Evolutionary conservation across 2,888 invertebrate genomes (phyloP).

Genomic region (Serripes groenlandicus): DNA sequence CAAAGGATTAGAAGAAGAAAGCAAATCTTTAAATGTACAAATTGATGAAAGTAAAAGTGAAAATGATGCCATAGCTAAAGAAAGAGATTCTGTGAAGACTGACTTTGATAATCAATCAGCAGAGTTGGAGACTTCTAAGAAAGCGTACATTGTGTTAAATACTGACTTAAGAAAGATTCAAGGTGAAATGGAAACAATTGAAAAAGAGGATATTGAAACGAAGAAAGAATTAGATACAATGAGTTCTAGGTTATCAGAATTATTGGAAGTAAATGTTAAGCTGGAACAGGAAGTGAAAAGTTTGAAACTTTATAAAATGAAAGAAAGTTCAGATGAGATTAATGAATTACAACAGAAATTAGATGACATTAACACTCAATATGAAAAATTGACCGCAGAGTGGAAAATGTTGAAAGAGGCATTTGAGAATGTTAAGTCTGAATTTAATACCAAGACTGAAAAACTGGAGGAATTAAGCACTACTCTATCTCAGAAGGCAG

Average conservation of each 20-base stretch:
- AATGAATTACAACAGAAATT: conserved; percentile 21
- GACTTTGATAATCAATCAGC: not conserved
- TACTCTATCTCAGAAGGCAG: conserved; percentile 3
- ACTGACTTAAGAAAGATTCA: conserved; percentile 6
- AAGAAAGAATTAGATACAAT: not conserved
- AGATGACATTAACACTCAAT: conserved; percentile 21
- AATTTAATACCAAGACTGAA: not conserved
- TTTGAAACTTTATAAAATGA: conserved; percentile 26
- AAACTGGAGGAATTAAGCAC: not conserved
- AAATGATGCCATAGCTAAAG: conserved; percentile 11
- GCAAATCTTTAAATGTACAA: not conserved
- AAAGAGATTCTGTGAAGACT: conserved; percentile 8
- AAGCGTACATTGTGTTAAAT: conserved; percentile 16
- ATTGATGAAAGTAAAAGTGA: conserved; percentile 1
- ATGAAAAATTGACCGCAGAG: not conserved
- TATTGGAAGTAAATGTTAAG: conserved; percentile 71
- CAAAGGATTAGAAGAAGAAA: not conserved
- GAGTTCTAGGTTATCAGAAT: conserved; percentile 70
- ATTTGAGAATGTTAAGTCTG: conserved; percentile 18
- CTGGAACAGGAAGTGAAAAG: conserved; percentile 28
- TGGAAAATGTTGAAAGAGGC: not conserved
- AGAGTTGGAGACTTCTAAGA: conserved; percentile 2
- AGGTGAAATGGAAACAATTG: conserved; percentile 12
- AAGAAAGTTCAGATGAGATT: conserved; percentile 27
- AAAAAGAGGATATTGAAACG: conserved; percentile 5